These are phyloP conservation scores for Acanthosoma haemorrhoidale DNA, from an alignment of 2,888 invertebrate species.

Conservation along the genomic window DNA sequence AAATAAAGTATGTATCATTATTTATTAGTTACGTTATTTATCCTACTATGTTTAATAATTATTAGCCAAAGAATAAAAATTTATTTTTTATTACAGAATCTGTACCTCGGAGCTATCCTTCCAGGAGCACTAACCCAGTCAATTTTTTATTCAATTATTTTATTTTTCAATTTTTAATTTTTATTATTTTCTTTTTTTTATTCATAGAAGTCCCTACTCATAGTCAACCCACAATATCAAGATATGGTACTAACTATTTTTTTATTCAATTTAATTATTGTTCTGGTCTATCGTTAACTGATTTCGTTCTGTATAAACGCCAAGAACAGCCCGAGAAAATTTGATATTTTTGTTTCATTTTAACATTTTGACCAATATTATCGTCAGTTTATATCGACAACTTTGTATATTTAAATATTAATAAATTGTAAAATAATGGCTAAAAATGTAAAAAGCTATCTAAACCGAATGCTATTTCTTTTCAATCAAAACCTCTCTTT, in stretches of 20 bases:
- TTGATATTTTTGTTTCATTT: slow-evolving; percentile 27
- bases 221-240: slow-evolving; percentile 18
- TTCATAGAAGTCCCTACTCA: slow-evolving; percentile 6
- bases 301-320: slow-evolving; percentile 25
- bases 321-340: slow-evolving; percentile 29
- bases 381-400: slow-evolving; percentile 25
- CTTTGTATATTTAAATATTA: slow-evolving; percentile 13
- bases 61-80: too few species aligned
- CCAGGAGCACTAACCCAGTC: too few species aligned
- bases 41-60: too few species aligned
- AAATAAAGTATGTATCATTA: too few species aligned
- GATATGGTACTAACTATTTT: slow-evolving; percentile 9
- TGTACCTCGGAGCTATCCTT: too few species aligned
- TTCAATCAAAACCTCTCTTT: slow-evolving; percentile 7
- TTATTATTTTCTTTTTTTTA: background rate
- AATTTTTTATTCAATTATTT: too few species aligned
- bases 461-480: slow-evolving; percentile 3
- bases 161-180: too few species aligned
- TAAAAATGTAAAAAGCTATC: background rate
- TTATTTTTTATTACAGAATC: too few species aligned
- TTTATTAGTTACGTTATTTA: too few species aligned
- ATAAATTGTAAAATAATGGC: slow-evolving; percentile 4
- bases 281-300: slow-evolving; percentile 18
- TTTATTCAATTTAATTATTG: slow-evolving; percentile 21
- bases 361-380: slow-evolving; percentile 24